Conservation (phyloP, 1,140 invertebrate species). For the Drosophila ogumai region DNA sequence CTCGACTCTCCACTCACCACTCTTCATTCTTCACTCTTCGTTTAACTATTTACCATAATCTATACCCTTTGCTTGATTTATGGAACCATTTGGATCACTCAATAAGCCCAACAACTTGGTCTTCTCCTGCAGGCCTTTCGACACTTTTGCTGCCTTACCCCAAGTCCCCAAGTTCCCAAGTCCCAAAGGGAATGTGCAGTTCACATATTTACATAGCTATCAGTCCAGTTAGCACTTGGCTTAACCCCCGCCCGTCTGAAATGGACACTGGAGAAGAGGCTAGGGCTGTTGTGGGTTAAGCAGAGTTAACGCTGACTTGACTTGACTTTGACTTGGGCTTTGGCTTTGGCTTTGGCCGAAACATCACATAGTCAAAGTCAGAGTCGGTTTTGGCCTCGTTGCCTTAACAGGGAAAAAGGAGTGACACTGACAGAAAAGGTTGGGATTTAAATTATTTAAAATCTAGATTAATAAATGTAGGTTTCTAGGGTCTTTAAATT, state of each 20-base stretch:
- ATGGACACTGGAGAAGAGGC: slow-evolving; percentile 2
- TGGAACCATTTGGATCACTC: slow-evolving; percentile 53
- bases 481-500: no score
- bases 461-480: background rate
- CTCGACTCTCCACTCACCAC: background rate
- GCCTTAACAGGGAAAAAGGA: slow-evolving; percentile 36
- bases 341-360: slow-evolving; percentile 17
- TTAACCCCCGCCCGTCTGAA: slow-evolving; percentile 14
- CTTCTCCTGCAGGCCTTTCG: slow-evolving; percentile 17
- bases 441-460: background rate
- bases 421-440: background rate
- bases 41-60: slow-evolving; percentile 24
- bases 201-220: slow-evolving; percentile 49
- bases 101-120: slow-evolving; percentile 28
- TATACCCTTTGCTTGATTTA: slow-evolving; percentile 49
- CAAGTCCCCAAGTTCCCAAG: background rate
- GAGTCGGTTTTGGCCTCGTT: slow-evolving; percentile 44
- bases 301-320: slow-evolving; percentile 17
- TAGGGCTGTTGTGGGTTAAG: slow-evolving; percentile 15
- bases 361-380: slow-evolving; percentile 26
- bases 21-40: background rate
- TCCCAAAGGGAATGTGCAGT: slow-evolving; percentile 1
- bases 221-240: slow-evolving; percentile 42
- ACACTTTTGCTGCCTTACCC: slow-evolving; percentile 20
- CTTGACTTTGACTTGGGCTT: slow-evolving; percentile 14